Base-by-base conservation (phyloP, 2,113 vertebrate species). In the Python bivittatus region DNA sequence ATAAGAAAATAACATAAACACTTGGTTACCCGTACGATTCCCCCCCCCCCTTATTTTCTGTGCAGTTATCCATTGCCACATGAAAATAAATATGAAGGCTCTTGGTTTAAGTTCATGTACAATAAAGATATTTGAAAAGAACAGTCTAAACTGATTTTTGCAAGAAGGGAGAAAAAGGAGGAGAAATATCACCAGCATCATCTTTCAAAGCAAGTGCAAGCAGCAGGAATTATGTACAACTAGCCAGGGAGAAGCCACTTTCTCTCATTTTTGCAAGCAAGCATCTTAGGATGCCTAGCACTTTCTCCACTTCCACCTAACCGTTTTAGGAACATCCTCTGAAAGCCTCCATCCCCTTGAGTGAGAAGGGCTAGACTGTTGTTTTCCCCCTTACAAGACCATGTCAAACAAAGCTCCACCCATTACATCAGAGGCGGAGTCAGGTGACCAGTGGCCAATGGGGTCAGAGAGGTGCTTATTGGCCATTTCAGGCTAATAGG, bases 111-210 rank as follows among this genome's bases (percentile, higher is more conserved):
- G 33, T 42, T 42, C 72, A 20, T 88, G 72, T 53, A 84, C 93
- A 84, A 90, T 64, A 86, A 95, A 95, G 84, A 60, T 92, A 17
- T 89, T 54, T 86, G 92, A 15, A 79, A 61, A 79, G 33, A 22
- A 79, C n/a, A 42, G 91, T 89, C 27, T 44, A 93, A 94, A 95
- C 91, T 92, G 52, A 94, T 92, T 61, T 90, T 94, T 86, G 25
- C 83, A 93, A 86, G 57, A 84, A 89, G 48, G 22, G 56, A 8
- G 2, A 44, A 0, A 33, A 64, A 13, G 42, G 58, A 87, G n/a
- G 4, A 5, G 25, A 20, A 9, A 83, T 38, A 58, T 84, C 6
- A n/a, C 7, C 38, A 84, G 86, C 84, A 25, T 23, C 9, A 88
- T 57, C 91, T 61, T 23, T 57, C n/a, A 86, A 25, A 54, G 57